Percentiles rank a stretch among this genome's conserved stretches.
Conservation (phyloP, 2,113 vertebrate species). For the Centrocercus urophasianus region DNA sequence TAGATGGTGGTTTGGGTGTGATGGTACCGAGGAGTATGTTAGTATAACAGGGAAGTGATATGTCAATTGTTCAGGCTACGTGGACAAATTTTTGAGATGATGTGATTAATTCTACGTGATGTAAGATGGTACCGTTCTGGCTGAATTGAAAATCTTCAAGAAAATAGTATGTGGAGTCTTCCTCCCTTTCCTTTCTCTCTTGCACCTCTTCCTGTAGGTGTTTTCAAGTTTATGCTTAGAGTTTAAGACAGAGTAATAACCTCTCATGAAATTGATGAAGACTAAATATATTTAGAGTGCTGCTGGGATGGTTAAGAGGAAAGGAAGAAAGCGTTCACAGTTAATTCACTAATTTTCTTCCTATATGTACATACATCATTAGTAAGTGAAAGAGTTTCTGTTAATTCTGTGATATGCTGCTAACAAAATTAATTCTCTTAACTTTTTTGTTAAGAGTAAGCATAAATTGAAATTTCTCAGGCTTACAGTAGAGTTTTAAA, state of each 20-base stretch:
- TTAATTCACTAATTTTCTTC: neutral
- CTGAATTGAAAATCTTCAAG: neutral
- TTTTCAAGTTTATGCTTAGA: neutral
- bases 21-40: neutral
- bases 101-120: neutral
- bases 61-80: neutral
- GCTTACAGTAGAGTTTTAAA: neutral
- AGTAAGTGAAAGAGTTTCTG: neutral
- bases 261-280: neutral
- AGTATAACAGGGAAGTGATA: neutral
- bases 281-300: neutral
- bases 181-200: neutral
- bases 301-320: neutral
- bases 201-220: neutral
- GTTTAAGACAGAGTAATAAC: neutral
- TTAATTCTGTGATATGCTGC: neutral
- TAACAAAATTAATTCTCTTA: neutral
- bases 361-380: rapidly evolving
- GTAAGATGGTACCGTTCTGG: neutral
- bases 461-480: neutral
- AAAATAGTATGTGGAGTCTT: neutral
- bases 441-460: neutral
- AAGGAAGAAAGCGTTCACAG: neutral
- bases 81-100: neutral
- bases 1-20: neutral